Evolutionary conservation across 1,140 invertebrate species (phyloP), one percentile per base, ranked within the genome.

Genomic region (Reticulitermes speratus): DNA sequence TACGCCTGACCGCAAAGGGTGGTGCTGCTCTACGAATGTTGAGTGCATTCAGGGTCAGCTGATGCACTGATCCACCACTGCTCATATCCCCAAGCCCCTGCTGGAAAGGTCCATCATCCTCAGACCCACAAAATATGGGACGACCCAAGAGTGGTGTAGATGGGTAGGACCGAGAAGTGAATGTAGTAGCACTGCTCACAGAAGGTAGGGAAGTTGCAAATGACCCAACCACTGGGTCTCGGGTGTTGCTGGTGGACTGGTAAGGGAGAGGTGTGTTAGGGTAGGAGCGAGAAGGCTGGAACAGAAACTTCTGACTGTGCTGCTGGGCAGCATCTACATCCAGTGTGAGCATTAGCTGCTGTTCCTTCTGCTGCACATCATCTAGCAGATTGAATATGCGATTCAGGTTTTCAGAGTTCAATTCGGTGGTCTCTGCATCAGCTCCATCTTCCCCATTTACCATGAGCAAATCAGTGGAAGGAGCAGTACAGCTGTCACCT

Each of bases 401-500:
- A 8, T 87, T 90, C 45, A 92, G 90, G 84, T 91, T 92, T 30
- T 92, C 91, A 2, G 91, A 88, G 6, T 90, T 90, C 11, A 91
- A 90, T 44, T 90, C 90, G 44, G 89, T 89, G 59, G 89, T 89
- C 30, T 90, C 90, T 25, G 69, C 25, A 88, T 45, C 91, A n/a
- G 89, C 90, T 23, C 44, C 69, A 88, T 45, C 91, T 8, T 75
- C 65, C n/a, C 52, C 52, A 21, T 55, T 55, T 90, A 32, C 90
- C 89, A 65, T 90, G 90, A 65, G 90, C 86, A 88, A 90, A 89
- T 32, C 91, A 89, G 38, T 90, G 90, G 48, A 91, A 7, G 92
- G 90, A 11, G 91, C 90, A 23, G 91, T 90, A 87, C 93, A 93
- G 9, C 92, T 90, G 75, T 93, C 92, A 14, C 92, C 91, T 25